A percentile compares a stretch with the other conserved stretches of the same genome.
These are phyloP conservation scores for Tetrao urogallus DNA, from an alignment of 2,113 vertebrate genomes.

Conservation along the genomic window DNA sequence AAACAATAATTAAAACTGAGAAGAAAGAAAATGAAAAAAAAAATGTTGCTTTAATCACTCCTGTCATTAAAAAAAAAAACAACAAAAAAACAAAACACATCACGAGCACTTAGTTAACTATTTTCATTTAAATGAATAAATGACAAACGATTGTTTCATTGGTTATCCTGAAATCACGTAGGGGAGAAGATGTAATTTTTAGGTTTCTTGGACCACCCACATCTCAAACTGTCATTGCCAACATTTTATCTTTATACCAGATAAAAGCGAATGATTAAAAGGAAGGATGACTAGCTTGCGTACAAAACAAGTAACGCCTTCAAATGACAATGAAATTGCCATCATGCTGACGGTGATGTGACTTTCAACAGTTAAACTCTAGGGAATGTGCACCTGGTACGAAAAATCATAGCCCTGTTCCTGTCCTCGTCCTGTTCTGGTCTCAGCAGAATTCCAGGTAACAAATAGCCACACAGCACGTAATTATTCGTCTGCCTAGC, in stretches of 20 bases:
- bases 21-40: neutral
- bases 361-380: neutral
- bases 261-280: neutral
- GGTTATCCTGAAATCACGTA: neutral
- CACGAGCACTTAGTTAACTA: neutral
- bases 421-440: neutral
- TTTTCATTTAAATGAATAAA: neutral
- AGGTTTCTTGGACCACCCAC: neutral
- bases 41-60: neutral
- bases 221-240: neutral
- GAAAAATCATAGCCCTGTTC: neutral
- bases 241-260: neutral
- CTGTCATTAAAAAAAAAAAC: neutral
- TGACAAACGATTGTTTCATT: neutral
- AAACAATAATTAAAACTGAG: neutral
- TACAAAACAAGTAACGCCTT: neutral
- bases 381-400: rapidly evolving
- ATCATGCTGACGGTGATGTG: neutral
- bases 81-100: neutral
- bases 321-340: neutral
- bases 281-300: neutral
- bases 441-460: neutral
- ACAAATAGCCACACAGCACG: neutral
- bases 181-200: neutral
- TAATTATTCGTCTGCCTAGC: neutral